Conservation (phyloP, 2,888 invertebrate species). For the Athrips mouffetella region DNA sequence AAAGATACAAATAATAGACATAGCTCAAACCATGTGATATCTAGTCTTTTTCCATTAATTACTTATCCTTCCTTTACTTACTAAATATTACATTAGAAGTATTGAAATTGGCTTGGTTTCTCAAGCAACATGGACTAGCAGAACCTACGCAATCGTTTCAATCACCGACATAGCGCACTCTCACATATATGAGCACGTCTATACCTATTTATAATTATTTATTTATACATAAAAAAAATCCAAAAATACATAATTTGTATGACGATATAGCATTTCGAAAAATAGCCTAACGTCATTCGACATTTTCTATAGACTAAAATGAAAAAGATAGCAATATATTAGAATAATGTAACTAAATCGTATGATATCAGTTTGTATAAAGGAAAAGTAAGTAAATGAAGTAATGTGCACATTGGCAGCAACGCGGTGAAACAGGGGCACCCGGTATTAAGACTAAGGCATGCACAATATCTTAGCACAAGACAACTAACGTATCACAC, state of each 20-base stretch:
- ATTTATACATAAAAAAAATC: conserved; percentile 29
- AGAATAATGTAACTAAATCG: conserved; percentile 74
- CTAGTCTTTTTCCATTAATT: conserved; percentile 67
- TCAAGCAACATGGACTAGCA: conserved; percentile 4
- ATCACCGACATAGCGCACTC: conserved; percentile 21
- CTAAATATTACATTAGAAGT: conserved; percentile 21
- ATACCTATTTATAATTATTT: conserved; percentile 20
- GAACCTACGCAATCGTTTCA: conserved; percentile 2
- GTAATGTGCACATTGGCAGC: conserved; percentile 67
- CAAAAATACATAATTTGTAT: conserved; percentile 36
- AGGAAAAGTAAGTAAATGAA: conserved; percentile 62
- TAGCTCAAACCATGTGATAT: conserved; percentile 77
- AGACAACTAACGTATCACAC: conserved; percentile 54
- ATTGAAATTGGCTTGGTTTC: conserved; percentile 12
- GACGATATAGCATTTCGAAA: conserved; percentile 42
- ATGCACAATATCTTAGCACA: conserved; percentile 74
- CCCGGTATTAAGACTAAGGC: conserved; percentile 60
- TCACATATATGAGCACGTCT: conserved; percentile 22
- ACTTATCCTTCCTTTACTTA: conserved; percentile 46
- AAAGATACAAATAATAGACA: conserved; percentile 53
- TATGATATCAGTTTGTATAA: conserved; percentile 76
- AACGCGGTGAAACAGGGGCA: conserved; percentile 63
- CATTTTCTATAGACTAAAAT: conserved; percentile 75
- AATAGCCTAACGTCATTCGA: conserved; percentile 60
- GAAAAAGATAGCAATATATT: conserved; percentile 78